Evolutionary conservation across 2,797 vertebrate species (phyloP), one percentile per base, ranked within the genome.

Genomic region (Nyctibius grandis): DNA sequence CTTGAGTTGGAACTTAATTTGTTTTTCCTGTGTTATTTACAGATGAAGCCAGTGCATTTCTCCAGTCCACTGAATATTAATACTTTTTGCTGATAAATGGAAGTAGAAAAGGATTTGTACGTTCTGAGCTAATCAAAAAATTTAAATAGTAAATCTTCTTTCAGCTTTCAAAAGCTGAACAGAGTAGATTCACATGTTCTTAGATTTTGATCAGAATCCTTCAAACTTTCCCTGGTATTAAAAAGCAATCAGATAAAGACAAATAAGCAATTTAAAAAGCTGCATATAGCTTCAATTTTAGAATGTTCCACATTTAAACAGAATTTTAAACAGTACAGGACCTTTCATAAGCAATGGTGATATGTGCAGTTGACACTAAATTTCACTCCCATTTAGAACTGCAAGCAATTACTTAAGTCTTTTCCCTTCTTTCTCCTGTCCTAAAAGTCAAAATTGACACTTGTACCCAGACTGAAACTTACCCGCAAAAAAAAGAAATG

Each of bases 71-170:
- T 56, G 40, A 80, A 69, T 81, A 8, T 9, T 89, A 78, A 51
- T 56, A 56, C 21, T 60, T 91, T 69, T 65, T 78, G 11, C 53
- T 76, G 38, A 80, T 84, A 84, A 84, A 85, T 29, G 16, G 28
- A 83, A 92, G 12, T 51, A 89, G 53, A 83, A 93, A 84, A 75
- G 16, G 16, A 81, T 91, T 95, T 88, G 54, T 12, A 59, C 11
- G 45, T 78, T 84, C 57, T 86, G 33, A 82, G 40, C 19, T 79
- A 61, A 89, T 80, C 42, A 81, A 68, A 90, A 87, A 73, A 54
- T 69, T 75, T 45, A 86, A 95, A 91, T 73, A 78, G 5, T 34
- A 90, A 86, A 86, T 92, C 78, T 81, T 50, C 50, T 82, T 78
- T 70, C 67, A n/a, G 10, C 16, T 63, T 82, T 91, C 50, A 73